A percentile compares a stretch with the other conserved stretches of the same genome.
phyloP scores from a whole-genome alignment of 2,113 vertebrate species.

The Gadus chalcogrammus region DNA sequence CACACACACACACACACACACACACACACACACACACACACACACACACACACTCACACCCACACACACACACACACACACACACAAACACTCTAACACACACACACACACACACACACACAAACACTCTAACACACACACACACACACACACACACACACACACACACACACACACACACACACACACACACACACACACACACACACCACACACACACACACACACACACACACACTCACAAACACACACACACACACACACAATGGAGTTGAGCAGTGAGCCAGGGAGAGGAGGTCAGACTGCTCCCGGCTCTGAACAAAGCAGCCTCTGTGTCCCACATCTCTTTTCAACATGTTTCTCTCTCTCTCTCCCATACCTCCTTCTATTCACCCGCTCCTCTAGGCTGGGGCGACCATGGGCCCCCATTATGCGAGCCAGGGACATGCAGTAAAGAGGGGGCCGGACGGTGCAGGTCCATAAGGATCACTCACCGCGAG shows the following conservation, averaged over 20 bases:
- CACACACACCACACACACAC: constrained; percentile 16
- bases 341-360: constrained; percentile 38
- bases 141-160: constrained; percentile 35
- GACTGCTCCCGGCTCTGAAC: constrained; percentile 60
- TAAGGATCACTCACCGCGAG: constrained; percentile 68
- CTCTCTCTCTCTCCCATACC: constrained; percentile 20
- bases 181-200: constrained; percentile 42
- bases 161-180: constrained; percentile 40
- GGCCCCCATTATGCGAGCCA: constrained; percentile 10
- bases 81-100: constrained; percentile 3
- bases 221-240: constrained; percentile 14
- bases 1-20: constrained; percentile 40
- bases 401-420: constrained; percentile 44
- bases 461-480: neutral
- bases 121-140: too few species aligned
- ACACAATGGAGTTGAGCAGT: constrained; percentile 52
- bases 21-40: constrained; percentile 42
- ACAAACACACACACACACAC: constrained; percentile 8
- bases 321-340: constrained; percentile 63
- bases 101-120: constrained; percentile 1
- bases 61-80: constrained; percentile 14
- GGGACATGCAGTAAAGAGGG: constrained; percentile 17
- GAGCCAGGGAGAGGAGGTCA: constrained; percentile 43
- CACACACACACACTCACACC: constrained; percentile 26
- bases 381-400: constrained; percentile 31